Percentiles rank a stretch among this genome's conserved stretches.
Conservation (phyloP, 2,113 vertebrate species). For the Mugil cephalus region DNA sequence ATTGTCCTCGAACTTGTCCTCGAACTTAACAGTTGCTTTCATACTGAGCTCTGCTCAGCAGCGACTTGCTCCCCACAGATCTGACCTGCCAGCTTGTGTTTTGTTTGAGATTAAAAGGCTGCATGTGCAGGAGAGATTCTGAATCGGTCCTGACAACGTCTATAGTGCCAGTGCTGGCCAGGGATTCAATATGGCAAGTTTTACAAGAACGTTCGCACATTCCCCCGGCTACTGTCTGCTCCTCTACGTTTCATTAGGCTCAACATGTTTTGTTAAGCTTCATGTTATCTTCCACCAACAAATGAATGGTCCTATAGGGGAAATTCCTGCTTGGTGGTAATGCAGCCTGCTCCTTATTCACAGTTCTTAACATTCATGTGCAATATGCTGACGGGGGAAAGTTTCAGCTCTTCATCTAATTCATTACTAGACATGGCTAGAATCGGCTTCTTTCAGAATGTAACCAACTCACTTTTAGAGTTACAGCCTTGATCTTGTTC, state of each 20-base stretch:
- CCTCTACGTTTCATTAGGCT: slow-evolving; percentile 4
- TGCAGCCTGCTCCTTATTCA: too few relatives aligned
- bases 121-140: slow-evolving; percentile 13
- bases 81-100: slow-evolving; percentile 25
- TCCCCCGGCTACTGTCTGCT: slow-evolving; percentile 28
- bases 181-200: slow-evolving; percentile 1
- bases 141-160: slow-evolving; percentile 22
- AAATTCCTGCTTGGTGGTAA: too few relatives aligned
- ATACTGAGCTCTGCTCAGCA: slow-evolving; percentile 14
- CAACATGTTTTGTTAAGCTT: background rate
- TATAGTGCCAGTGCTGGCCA: background rate
- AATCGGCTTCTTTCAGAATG: too few relatives aligned
- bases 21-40: slow-evolving; percentile 10
- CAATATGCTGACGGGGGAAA: too few relatives aligned
- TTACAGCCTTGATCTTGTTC: too few relatives aligned
- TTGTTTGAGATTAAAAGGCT: slow-evolving; percentile 15
- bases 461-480: too few relatives aligned
- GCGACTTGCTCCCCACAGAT: slow-evolving; percentile 24
- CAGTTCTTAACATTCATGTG: too few relatives aligned
- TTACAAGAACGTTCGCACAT: slow-evolving; percentile 1
- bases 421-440: too few relatives aligned
- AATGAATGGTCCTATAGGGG: too few relatives aligned
- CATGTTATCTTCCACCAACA: too few relatives aligned
- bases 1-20: background rate
- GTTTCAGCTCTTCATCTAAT: too few relatives aligned